Conservation (phyloP, 2,888 invertebrate species). For the Calliscelio sp. region DNA sequence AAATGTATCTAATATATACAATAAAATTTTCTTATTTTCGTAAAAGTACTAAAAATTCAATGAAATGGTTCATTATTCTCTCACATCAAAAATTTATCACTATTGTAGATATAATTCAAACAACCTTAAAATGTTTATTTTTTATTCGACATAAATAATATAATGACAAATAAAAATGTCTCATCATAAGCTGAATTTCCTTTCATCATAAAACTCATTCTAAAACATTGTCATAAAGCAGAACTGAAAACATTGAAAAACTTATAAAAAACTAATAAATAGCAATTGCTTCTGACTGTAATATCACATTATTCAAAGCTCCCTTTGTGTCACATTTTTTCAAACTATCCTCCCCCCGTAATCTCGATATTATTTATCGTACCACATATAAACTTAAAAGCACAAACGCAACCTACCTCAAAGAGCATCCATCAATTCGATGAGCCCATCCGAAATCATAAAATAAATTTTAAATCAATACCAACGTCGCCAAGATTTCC, state of each 20-base stretch:
- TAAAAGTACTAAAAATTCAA: not conserved
- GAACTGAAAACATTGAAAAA: constrained; percentile 11
- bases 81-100: constrained; percentile 5
- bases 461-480: constrained; percentile 50
- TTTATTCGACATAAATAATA: constrained; percentile 21
- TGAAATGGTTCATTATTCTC: constrained; percentile 8
- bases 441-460: constrained; percentile 44
- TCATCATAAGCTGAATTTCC: constrained; percentile 17
- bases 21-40: constrained; percentile 9
- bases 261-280: constrained; percentile 44
- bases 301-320: constrained; percentile 52
- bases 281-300: constrained; percentile 44
- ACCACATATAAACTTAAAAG: constrained; percentile 51
- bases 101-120: not conserved
- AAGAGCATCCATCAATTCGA: constrained; percentile 52
- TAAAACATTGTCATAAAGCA: constrained; percentile 19
- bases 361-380: constrained; percentile 54
- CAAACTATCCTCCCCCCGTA: constrained; percentile 22
- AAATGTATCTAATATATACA: constrained; percentile 8
- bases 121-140: not conserved
- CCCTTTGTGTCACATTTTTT: constrained; percentile 44
- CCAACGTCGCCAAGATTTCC: constrained; percentile 7
- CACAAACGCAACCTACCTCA: constrained; percentile 29
- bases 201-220: constrained; percentile 32
- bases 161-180: constrained; percentile 30